These are phyloP conservation scores for Rotaria socialis DNA, from an alignment of 2,888 invertebrate genomes.

Conservation along the genomic window DNA sequence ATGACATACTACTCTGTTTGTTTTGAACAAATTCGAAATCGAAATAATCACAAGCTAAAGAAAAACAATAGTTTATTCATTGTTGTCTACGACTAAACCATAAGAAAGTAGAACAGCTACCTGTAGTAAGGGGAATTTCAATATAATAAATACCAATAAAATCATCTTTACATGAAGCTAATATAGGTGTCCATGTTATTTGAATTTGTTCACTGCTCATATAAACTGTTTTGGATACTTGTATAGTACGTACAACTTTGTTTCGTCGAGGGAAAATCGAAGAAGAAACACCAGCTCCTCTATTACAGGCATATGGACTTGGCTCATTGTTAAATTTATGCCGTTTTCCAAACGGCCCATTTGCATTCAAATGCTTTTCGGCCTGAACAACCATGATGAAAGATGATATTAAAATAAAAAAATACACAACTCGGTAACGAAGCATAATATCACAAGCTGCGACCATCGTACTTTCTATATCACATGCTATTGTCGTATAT, in stretches of 20 bases:
- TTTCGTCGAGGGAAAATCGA: neutral
- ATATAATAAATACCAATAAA: neutral
- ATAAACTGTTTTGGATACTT: slow-evolving; percentile 9
- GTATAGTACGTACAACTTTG: neutral
- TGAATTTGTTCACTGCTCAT: neutral
- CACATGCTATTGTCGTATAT: neutral
- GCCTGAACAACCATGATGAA: neutral
- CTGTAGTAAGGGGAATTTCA: neutral
- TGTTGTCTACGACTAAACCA: neutral
- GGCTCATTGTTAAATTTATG: neutral
- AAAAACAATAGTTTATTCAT: neutral
- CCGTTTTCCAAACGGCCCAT: slow-evolving; percentile 10
- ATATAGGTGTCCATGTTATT: slow-evolving; percentile 7
- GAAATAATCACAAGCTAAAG: slow-evolving; percentile 23
- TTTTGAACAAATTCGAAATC: neutral
- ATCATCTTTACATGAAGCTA: slow-evolving; percentile 21
- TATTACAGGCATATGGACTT: neutral
- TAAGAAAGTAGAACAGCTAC: neutral
- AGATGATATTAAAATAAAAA: neutral
- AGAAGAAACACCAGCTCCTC: neutral
- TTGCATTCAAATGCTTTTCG: slow-evolving; percentile 11
- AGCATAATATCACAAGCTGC: neutral
- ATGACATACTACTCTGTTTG: neutral
- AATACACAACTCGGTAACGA: neutral
- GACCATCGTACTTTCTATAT: neutral